Evolutionary conservation across 1,140 invertebrate species (phyloP), one percentile per base, ranked within the genome.

Genomic region (Acromyrmex echinatior): DNA sequence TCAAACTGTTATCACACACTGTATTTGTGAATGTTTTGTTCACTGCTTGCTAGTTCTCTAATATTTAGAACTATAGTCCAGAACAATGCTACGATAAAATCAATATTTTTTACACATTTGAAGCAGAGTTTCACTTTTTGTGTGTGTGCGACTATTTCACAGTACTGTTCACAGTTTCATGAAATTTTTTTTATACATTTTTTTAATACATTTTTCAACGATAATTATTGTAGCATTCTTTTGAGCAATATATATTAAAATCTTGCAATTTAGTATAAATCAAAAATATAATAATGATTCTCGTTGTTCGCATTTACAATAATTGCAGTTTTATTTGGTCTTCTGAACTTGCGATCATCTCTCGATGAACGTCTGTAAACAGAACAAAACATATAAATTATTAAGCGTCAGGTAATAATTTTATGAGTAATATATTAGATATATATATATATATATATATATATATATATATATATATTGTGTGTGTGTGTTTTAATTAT

Each of bases 361-460:
- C 39, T 25, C 31, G 18, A 39, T n/a, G 28, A 73, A 14, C 5
- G 49, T 49, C 80, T 84, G 80, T 18, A 62, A 82, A 84, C 1
- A 51, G 28, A 82, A 82, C 12, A 21, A 74, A 63, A 51, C 9
- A 76, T 35, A 35, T 39, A 58, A 58, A 62, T 62, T 82, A 74
- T 25, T 84, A 62, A 76, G 6, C n/a, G 3, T 56, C 14, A 25
- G 18, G 12, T 5, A 56, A 60, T 51, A 74, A 51, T 62, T 58
- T 9, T 60, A 16, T 45, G 25, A 49, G 9, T 16, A 28, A 3
- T 25, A 4, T 25, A 4, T 25, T 21, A 21, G 12, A 60, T 1
- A 73, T 28, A 21, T 25, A 25, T 25, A 25, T 25, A 25, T 25
- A 25, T 25, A 25, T 25, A 25, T 25, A 25, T 25, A 25, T 25